These are phyloP conservation scores for Neodiprion pinetum DNA, from an alignment of 1,140 invertebrate species.

Conservation along the genomic window DNA sequence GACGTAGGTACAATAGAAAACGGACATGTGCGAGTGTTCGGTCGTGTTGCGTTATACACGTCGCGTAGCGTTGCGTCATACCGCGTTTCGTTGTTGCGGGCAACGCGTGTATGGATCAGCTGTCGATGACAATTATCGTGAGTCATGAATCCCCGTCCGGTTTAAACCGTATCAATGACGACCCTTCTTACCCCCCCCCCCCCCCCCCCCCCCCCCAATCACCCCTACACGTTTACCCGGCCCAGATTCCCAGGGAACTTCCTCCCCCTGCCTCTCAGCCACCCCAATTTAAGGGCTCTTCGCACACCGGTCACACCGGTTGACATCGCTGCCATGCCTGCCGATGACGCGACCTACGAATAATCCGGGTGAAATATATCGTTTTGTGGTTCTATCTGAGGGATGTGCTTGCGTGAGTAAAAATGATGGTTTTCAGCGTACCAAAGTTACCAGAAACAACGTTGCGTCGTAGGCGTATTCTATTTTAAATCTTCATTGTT, in stretches of 20 bases:
- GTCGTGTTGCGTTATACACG: background rate
- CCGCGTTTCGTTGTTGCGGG: background rate
- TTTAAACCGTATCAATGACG: constrained; percentile 7
- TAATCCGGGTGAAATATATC: background rate
- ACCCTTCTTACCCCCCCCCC: background rate
- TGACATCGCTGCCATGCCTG: background rate
- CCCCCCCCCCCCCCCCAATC: background rate
- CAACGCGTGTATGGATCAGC: background rate
- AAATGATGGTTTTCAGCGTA: too few relatives aligned
- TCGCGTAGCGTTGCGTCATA: background rate
- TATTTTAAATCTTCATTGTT: too few relatives aligned
- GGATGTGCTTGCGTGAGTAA: too few relatives aligned
- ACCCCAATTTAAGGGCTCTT: background rate
- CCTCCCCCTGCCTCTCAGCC: background rate
- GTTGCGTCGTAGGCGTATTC: too few relatives aligned
- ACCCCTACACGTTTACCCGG: background rate
- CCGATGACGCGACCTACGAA: background rate
- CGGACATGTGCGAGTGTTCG: background rate
- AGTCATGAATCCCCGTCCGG: background rate
- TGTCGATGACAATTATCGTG: constrained; percentile 7
- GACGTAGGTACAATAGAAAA: too few relatives aligned
- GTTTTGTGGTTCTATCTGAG: too few relatives aligned
- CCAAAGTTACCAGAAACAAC: too few relatives aligned
- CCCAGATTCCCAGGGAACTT: constrained; percentile 1
- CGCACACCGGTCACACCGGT: background rate